These are phyloP conservation scores for Thalassophryne amazonica DNA, from an alignment of 2,797 vertebrate species.

Conservation along the genomic window DNA sequence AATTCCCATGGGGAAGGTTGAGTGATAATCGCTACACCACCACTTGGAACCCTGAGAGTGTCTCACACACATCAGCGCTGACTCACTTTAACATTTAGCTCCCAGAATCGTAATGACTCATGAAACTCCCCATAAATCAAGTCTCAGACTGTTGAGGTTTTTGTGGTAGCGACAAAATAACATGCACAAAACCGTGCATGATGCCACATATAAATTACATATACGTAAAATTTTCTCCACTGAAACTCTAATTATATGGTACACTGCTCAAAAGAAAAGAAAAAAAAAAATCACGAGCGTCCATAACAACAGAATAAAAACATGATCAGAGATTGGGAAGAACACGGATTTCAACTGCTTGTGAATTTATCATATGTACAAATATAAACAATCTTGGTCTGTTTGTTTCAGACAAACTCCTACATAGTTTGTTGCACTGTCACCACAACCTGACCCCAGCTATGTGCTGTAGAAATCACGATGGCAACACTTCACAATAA, in stretches of 20 bases:
- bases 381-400: too few species aligned
- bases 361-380: too few species aligned
- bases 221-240: conserved; percentile 40
- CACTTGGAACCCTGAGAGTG: not conserved
- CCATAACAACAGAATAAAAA: conserved; percentile 23
- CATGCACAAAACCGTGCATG: conserved; percentile 16
- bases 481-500: too few species aligned
- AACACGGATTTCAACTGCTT: conserved; percentile 2
- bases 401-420: too few species aligned
- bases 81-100: conserved; percentile 21
- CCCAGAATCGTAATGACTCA: conserved; percentile 24
- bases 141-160: conserved; percentile 23
- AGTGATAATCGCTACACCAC: conserved; percentile 9
- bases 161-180: conserved; percentile 39
- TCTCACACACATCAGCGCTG: conserved; percentile 9
- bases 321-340: conserved; percentile 5
- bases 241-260: conserved; percentile 52
- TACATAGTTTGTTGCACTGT: too few species aligned
- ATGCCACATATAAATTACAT: conserved; percentile 23
- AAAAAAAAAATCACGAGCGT: conserved; percentile 27
- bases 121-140: conserved; percentile 29
- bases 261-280: conserved; percentile 5
- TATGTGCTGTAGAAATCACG: too few species aligned
- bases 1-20: conserved; percentile 1
- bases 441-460: too few species aligned